Conservation (phyloP, 2,888 invertebrate species). For the Augiades crinisus region DNA sequence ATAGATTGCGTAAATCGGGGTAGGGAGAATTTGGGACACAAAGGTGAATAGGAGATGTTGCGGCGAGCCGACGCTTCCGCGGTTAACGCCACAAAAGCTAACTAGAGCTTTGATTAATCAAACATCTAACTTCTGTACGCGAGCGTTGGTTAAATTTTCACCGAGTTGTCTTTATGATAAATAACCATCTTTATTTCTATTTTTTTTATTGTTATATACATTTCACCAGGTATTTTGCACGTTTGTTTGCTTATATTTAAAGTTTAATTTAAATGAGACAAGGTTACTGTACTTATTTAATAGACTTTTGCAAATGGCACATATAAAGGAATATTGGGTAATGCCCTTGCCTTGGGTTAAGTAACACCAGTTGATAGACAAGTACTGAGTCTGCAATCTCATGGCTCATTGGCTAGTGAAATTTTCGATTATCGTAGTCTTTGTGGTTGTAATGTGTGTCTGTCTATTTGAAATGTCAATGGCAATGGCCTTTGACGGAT, state of each 20-base stretch:
- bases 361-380: background rate
- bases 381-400: conserved; percentile 8
- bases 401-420: conserved; percentile 17
- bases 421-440: conserved; percentile 15
- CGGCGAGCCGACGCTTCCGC: conserved; percentile 1
- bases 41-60: conserved; percentile 12
- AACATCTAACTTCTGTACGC: background rate
- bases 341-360: no score
- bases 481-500: no score
- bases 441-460: no score
- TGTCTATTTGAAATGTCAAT: no score
- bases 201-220: no score
- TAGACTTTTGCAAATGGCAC: background rate
- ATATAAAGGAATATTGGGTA: background rate
- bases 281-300: no score
- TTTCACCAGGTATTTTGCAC: no score
- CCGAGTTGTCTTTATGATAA: no score
- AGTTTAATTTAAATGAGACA: no score
- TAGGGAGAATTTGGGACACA: conserved; percentile 2
- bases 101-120: conserved; percentile 14
- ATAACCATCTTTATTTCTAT: no score
- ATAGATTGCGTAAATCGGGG: background rate
- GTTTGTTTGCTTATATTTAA: no score
- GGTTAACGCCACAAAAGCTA: conserved; percentile 12
- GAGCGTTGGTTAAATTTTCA: no score